Evolutionary conservation across 2,113 vertebrate genomes (phyloP).

Genomic region (Glaucomys volans): DNA sequence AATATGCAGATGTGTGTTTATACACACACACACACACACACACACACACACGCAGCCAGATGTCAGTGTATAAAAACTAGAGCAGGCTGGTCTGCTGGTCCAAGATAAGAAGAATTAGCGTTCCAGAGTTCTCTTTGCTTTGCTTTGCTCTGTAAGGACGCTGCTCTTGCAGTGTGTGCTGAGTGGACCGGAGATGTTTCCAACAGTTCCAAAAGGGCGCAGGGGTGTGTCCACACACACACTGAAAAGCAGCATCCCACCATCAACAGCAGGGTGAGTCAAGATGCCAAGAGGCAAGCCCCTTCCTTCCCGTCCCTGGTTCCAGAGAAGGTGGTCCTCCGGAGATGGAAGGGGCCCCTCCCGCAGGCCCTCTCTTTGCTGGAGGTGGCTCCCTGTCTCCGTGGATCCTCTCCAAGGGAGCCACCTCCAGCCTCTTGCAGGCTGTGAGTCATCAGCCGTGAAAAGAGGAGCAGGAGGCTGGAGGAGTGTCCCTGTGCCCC

Average conservation of each 20-base stretch:
- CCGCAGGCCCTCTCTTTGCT: neutral
- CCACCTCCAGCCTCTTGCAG: conserved; percentile 72
- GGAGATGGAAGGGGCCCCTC: neutral
- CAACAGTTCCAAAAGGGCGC: neutral
- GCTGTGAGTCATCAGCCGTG: conserved; percentile 61
- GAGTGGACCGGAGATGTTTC: conserved; percentile 54
- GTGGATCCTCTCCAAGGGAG: rapidly evolving
- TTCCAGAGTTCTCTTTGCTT: neutral
- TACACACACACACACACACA: neutral
- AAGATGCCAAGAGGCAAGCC: too few species aligned
- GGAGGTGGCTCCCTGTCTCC: neutral
- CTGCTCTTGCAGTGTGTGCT: neutral
- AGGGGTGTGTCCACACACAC: neutral
- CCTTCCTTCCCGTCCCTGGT: too few species aligned
- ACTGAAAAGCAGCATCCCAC: too few species aligned
- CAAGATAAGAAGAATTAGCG: conserved; percentile 77
- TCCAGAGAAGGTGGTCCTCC: neutral
- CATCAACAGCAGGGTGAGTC: too few species aligned
- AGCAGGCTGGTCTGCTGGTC: conserved; percentile 60
- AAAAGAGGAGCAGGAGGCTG: neutral
- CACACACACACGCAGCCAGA: neutral
- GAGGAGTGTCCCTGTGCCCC: neutral
- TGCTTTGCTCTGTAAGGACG: conserved; percentile 50
- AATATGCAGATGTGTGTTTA: neutral
- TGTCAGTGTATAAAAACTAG: neutral